phyloP scores from a whole-genome alignment of 2,113 vertebrate species.

The Grallaria varia region DNA sequence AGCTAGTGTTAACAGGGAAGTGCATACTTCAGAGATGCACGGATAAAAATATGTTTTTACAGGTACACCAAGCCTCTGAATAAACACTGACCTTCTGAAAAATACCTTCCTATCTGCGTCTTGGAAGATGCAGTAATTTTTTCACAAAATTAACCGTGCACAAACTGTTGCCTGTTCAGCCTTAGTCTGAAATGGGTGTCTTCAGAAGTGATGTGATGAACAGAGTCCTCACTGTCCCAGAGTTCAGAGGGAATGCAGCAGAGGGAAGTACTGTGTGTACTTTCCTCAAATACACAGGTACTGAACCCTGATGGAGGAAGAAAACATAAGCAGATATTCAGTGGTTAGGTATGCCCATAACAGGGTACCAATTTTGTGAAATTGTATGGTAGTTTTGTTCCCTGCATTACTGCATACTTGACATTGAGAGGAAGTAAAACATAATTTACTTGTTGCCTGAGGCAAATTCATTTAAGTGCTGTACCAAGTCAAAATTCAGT shows the following conservation, averaged over 20 bases:
- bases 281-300: neutral
- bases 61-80: neutral
- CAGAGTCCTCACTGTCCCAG: neutral
- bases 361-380: neutral
- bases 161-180: neutral
- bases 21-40: neutral
- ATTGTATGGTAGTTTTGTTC: neutral
- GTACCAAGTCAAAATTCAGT: neutral
- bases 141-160: neutral
- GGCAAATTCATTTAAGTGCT: neutral
- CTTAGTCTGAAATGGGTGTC: neutral
- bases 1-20: neutral
- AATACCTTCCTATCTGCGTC: neutral
- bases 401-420: neutral
- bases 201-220: neutral
- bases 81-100: neutral
- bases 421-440: constrained; percentile 27
- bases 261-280: accelerated
- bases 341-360: neutral
- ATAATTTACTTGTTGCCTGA: neutral
- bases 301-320: neutral
- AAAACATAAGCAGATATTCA: neutral
- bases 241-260: neutral
- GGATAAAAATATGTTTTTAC: neutral
- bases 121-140: neutral